Percentiles rank a stretch among this genome's conserved stretches.
Conservation (phyloP, 2,797 vertebrate species). For the Rhinatrema bivittatum region DNA sequence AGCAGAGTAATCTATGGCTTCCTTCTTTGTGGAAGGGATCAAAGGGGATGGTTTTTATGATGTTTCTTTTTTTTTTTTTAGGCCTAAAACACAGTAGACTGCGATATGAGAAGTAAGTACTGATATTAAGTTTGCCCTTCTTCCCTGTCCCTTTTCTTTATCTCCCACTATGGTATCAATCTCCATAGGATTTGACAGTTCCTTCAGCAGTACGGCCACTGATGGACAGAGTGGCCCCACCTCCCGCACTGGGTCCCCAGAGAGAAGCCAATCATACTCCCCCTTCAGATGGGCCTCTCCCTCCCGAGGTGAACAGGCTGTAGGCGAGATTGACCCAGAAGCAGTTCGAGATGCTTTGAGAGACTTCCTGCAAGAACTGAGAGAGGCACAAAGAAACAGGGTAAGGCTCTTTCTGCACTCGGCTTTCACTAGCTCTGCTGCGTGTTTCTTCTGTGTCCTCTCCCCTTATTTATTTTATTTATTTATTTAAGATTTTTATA, state of each 20-base stretch:
- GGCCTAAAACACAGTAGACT: too few species aligned
- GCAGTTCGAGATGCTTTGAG: constrained; percentile 41
- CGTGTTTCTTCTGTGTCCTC: too few species aligned
- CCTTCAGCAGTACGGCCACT: accelerated
- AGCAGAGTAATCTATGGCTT: too few species aligned
- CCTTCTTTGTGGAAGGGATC: too few species aligned
- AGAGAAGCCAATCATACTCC: neutral
- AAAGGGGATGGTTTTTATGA: too few species aligned
- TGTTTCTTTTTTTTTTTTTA: too few species aligned
- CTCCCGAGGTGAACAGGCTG: constrained; percentile 23
- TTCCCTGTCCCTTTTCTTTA: too few species aligned
- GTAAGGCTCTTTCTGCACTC: constrained; percentile 30
- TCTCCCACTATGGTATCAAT: too few species aligned
- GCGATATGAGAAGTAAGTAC: too few species aligned
- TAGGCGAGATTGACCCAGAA: constrained; percentile 48
- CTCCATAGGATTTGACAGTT: constrained; percentile 25
- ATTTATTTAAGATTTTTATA: too few species aligned
- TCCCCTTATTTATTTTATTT: too few species aligned
- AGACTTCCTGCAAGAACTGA: constrained; percentile 56
- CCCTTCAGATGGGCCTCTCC: constrained; percentile 9
- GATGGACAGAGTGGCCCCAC: constrained; percentile 19
- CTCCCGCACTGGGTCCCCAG: constrained; percentile 1
- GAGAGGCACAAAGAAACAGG: constrained; percentile 57
- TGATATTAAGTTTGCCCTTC: too few species aligned
- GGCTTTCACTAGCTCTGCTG: neutral